phyloP scores from a whole-genome alignment of 2,888 invertebrate species.

The Rhabditophanes sp. region DNA sequence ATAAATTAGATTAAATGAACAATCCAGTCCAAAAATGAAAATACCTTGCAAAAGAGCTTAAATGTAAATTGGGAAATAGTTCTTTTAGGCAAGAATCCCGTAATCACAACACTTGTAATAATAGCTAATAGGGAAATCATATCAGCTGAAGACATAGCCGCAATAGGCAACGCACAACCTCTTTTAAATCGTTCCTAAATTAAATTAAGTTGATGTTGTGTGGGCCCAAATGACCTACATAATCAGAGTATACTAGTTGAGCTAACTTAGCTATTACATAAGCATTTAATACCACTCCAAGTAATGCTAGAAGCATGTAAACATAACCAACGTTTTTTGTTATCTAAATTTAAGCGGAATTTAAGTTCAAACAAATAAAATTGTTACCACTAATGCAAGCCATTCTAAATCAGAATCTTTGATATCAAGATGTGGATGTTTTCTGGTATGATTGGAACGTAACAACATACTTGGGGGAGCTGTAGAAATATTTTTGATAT shows the following conservation, averaged over 20 bases:
- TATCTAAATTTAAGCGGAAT: slow-evolving; percentile 6
- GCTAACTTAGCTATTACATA: slow-evolving; percentile 11
- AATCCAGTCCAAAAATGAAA: slow-evolving; percentile 3
- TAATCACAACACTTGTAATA: slow-evolving; percentile 10
- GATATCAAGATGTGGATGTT: no score
- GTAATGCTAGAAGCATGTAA: slow-evolving; percentile 14
- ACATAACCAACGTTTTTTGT: slow-evolving; percentile 13
- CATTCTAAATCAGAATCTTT: no score
- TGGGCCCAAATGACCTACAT: slow-evolving; percentile 11
- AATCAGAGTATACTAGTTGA: slow-evolving; percentile 11
- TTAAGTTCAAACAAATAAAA: no score
- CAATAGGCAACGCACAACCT: slow-evolving; percentile 15
- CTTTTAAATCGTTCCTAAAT: slow-evolving; percentile 15
- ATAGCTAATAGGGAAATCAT: slow-evolving; percentile 10
- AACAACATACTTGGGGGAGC: no score
- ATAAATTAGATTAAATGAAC: not conserved
- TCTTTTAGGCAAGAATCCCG: slow-evolving; percentile 9
- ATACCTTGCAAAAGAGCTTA: slow-evolving; percentile 12
- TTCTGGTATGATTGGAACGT: no score
- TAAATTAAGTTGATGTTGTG: no score
- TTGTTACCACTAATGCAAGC: no score
- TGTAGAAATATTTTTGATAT: no score
- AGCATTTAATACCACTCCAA: slow-evolving; percentile 13
- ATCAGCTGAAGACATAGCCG: slow-evolving; percentile 15
- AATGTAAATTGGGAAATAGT: slow-evolving; percentile 5